These are phyloP conservation scores for Cosmia trapezina DNA, from an alignment of 2,888 invertebrate species.

Conservation along the genomic window DNA sequence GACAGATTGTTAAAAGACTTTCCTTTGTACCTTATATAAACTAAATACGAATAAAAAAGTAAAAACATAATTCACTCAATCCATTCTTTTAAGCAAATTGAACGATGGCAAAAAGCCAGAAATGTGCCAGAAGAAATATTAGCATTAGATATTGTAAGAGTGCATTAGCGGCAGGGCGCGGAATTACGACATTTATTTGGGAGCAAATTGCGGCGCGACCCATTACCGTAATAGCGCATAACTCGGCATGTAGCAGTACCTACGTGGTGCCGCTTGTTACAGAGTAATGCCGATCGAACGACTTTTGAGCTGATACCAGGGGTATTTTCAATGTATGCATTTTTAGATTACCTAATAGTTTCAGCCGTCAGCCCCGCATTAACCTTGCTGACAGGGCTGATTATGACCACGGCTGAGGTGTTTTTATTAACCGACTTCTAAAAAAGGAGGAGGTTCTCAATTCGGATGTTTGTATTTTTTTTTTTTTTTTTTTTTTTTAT, in stretches of 20 bases:
- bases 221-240: slow-evolving; percentile 61
- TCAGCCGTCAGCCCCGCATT: no score
- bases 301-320: slow-evolving; percentile 1
- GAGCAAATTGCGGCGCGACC: slow-evolving; percentile 56
- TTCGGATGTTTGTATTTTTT: no score
- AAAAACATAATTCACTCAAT: slow-evolving; percentile 27
- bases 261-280: slow-evolving; percentile 26
- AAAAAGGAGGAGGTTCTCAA: no score
- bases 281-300: slow-evolving; percentile 15
- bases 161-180: slow-evolving; percentile 51
- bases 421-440: no score
- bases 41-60: slow-evolving; percentile 1
- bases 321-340: slow-evolving; percentile 10
- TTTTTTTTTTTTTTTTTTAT: no score
- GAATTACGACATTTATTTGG: slow-evolving; percentile 59
- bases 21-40: neutral
- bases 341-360: neutral
- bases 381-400: no score
- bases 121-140: slow-evolving; percentile 50
- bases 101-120: slow-evolving; percentile 29
- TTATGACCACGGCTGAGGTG: neutral
- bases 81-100: slow-evolving; percentile 42
- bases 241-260: slow-evolving; percentile 45
- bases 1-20: neutral
- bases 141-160: slow-evolving; percentile 55